Base-by-base conservation (phyloP, 2,113 vertebrate genomes). In the Passer domesticus region DNA sequence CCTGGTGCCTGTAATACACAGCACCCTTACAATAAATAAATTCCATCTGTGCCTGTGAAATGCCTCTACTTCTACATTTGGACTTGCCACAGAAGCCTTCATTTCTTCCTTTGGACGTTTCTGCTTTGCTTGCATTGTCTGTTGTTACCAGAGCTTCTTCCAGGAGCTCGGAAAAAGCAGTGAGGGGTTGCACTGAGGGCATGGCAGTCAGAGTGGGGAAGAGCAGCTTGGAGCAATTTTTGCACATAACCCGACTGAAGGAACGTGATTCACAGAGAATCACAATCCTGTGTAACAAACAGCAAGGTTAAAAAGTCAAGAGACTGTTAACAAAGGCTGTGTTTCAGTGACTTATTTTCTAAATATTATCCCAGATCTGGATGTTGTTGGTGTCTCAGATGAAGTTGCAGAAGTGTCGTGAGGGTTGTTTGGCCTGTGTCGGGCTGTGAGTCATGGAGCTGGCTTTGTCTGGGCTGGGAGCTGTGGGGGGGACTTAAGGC, bases 361-460 rank as follows among this genome's bases (percentile, higher is more conserved):
- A 83, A 94, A 69, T 73, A 62, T 87, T 91, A 93, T 89, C 72
- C 53, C 0, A 88, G 77, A 73, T 89, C 37, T 83, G 68, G 43
- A 7, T 86, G 77, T 33, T 88, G 80, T 90, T 90, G 41, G 12
- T 76, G 59, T 70, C 80, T 89, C 67, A 15, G 41, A 20, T 94
- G 25, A 82, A 91, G 68, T 72, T 90, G 67, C 73, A 84, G 31
- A 70, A 94, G 92, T 83, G 59, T 77, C 94, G 68, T 92, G 85
- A 90, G 86, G 81, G 47, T 63, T 94, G 69, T 89, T 91, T 96
- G 92, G 95, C 92, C 92, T 31, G n/a, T 89, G 13, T 83, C 50
- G 12, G 96, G 70, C 73, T 56, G 74, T 96, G 95, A 97, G 77
- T 97, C 97, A 97, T 44, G 83, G 73, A 94, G 85, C 60, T 97